These are phyloP conservation scores for Vulpes vulpes DNA, from an alignment of 2,113 vertebrate species.

Conservation along the genomic window DNA sequence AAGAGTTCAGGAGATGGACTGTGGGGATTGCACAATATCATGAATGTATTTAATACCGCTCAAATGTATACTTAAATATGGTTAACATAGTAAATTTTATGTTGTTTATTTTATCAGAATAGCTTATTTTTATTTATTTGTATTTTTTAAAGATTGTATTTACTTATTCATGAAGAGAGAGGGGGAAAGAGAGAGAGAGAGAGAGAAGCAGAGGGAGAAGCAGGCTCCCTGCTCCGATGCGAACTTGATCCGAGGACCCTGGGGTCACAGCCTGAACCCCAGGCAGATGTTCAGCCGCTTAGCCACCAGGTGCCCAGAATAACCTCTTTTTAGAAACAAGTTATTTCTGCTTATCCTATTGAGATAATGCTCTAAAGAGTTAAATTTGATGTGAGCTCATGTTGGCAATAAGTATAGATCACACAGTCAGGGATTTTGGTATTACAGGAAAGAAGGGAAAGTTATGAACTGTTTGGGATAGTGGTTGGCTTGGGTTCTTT, in stretches of 20 bases:
- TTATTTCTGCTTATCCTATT: not conserved
- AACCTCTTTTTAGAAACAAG: not conserved
- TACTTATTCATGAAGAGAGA: too few relatives aligned
- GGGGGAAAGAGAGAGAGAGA: too few relatives aligned
- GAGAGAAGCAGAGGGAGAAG: too few relatives aligned
- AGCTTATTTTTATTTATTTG: not conserved
- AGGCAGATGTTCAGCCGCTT: too few relatives aligned
- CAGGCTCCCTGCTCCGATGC: too few relatives aligned
- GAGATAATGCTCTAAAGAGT: not conserved
- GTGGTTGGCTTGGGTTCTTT: not conserved
- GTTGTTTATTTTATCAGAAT: not conserved
- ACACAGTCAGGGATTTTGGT: not conserved
- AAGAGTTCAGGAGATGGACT: not conserved
- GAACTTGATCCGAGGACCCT: too few relatives aligned
- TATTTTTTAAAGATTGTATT: too few relatives aligned
- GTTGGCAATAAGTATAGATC: not conserved
- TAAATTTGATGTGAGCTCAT: not conserved
- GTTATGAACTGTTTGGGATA: not conserved
- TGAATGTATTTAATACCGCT: not conserved
- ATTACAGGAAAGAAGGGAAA: not conserved
- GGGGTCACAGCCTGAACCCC: too few relatives aligned
- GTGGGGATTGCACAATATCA: not conserved
- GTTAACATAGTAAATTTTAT: not conserved
- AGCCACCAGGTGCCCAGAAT: not conserved
- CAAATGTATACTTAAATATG: not conserved